phyloP scores from a whole-genome alignment of 2,888 invertebrate genomes.

The Polyommatus icarus region DNA sequence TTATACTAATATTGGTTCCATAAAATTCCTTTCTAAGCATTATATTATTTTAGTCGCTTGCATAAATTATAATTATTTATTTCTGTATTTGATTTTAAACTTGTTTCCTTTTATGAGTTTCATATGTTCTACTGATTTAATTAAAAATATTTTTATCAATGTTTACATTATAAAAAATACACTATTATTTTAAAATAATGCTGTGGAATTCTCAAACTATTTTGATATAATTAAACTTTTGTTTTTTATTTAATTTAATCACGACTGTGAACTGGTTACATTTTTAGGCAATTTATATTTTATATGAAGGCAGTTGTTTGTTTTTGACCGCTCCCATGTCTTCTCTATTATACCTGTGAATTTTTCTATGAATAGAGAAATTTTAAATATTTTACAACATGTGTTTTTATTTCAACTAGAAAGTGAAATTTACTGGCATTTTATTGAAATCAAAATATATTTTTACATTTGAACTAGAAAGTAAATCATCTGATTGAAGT shows the following conservation, averaged over 20 bases:
- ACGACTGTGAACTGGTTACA: neutral
- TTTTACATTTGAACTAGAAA: conserved; percentile 13
- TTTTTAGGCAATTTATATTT: neutral
- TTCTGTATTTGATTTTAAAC: too few relatives aligned
- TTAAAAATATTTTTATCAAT: neutral
- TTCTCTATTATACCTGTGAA: neutral
- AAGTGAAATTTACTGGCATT: neutral
- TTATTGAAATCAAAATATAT: conserved; percentile 7
- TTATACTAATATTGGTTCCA: too few relatives aligned
- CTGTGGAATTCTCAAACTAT: neutral
- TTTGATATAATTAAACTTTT: neutral
- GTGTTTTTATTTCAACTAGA: neutral
- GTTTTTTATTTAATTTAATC: neutral
- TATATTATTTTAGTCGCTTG: too few relatives aligned
- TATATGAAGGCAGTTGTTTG: neutral
- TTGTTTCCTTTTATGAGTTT: neutral
- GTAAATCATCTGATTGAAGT: neutral
- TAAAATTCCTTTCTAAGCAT: too few relatives aligned
- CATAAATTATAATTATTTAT: too few relatives aligned
- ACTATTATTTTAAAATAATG: neutral
- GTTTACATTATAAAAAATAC: neutral
- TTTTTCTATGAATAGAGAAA: conserved; percentile 6
- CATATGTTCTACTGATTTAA: neutral
- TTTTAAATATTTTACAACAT: neutral
- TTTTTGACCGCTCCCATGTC: neutral